Evolutionary conservation across 1,140 invertebrate genomes (phyloP).

Genomic region (Phocides pigmalion): DNA sequence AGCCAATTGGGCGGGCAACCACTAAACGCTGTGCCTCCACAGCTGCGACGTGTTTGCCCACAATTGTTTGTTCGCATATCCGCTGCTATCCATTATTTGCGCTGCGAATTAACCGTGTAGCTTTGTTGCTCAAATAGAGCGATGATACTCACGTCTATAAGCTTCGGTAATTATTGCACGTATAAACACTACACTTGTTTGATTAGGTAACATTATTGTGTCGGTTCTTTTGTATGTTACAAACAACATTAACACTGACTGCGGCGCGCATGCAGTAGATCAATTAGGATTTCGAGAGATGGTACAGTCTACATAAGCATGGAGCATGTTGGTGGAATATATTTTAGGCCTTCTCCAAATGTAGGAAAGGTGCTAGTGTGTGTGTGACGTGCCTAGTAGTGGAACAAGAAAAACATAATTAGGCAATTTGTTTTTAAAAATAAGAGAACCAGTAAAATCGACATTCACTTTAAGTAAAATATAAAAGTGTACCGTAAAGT

Average conservation of each 20-base stretch:
- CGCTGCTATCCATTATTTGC: conserved; percentile 70
- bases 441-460: too few relatives aligned
- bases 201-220: conserved; percentile 13
- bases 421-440: too few relatives aligned
- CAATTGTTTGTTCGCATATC: conserved; percentile 70
- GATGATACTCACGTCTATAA: conserved; percentile 49
- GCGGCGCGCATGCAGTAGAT: too few relatives aligned
- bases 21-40: conserved; percentile 60
- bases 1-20: conserved; percentile 52
- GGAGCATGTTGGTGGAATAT: too few relatives aligned
- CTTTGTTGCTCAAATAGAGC: conserved; percentile 65
- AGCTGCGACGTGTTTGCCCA: conserved; percentile 63
- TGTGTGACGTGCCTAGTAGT: too few relatives aligned
- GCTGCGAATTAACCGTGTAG: conserved; percentile 65
- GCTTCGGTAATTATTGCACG: conserved; percentile 32
- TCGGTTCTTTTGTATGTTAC: background rate
- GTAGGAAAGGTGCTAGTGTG: too few relatives aligned
- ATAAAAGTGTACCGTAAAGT: background rate
- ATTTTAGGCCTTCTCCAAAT: too few relatives aligned
- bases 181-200: conserved; percentile 27
- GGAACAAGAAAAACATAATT: too few relatives aligned
- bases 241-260: too few relatives aligned
- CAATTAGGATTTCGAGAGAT: too few relatives aligned
- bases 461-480: too few relatives aligned
- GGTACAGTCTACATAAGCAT: too few relatives aligned